Evolutionary conservation across 2,888 invertebrate species (phyloP).

Genomic region (Conistra vaccinii): DNA sequence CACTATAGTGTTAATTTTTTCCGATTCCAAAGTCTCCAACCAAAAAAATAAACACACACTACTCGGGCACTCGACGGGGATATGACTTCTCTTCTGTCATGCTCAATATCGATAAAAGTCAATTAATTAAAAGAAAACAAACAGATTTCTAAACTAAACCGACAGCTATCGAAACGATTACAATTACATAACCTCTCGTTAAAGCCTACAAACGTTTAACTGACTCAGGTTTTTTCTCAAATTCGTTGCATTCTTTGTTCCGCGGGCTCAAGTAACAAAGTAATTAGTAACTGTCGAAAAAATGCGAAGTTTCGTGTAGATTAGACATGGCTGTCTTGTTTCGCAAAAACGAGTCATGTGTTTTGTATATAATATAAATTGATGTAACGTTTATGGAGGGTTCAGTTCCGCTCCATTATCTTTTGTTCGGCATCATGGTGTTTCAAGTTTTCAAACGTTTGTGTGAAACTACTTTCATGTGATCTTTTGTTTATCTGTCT

Average conservation of each 20-base stretch:
- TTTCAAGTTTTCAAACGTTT: constrained; percentile 34
- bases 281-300: constrained; percentile 61
- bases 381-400: constrained; percentile 51
- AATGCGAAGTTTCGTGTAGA: constrained; percentile 54
- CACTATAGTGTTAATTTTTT: not conserved
- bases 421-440: constrained; percentile 49
- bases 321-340: constrained; percentile 55
- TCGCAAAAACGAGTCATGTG: constrained; percentile 55
- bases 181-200: constrained; percentile 41
- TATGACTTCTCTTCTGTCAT: not conserved
- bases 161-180: constrained; percentile 14
- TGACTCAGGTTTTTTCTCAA: constrained; percentile 21
- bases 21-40: too few relatives aligned
- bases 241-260: constrained; percentile 40
- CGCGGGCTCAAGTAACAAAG: constrained; percentile 41
- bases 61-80: too few relatives aligned
- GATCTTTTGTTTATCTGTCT: constrained; percentile 38
- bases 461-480: constrained; percentile 22
- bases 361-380: constrained; percentile 50
- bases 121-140: constrained; percentile 10
- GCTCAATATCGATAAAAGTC: not conserved
- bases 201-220: constrained; percentile 24
- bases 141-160: constrained; percentile 25
- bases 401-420: constrained; percentile 59
- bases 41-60: not conserved